phyloP scores from a whole-genome alignment of 2,797 vertebrate species.

The Lithobates pipiens region DNA sequence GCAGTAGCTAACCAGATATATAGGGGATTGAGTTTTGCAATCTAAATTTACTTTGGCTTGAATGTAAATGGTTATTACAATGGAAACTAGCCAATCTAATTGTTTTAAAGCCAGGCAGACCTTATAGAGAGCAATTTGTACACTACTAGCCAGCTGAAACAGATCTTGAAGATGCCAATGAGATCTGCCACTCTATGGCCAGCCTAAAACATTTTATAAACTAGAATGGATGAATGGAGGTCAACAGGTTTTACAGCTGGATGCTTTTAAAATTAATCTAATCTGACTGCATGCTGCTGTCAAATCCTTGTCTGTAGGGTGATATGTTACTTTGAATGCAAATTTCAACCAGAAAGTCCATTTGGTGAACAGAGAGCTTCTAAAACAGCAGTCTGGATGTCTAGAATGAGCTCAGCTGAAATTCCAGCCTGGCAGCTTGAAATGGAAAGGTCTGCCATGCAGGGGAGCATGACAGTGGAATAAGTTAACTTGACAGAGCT shows the following conservation, averaged over 20 bases:
- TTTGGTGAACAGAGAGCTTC: background rate
- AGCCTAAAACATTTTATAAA: background rate
- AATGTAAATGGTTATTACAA: no score
- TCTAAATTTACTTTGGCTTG: no score
- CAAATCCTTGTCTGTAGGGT: background rate
- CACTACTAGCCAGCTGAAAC: background rate
- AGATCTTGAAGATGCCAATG: background rate
- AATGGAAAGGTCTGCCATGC: slow-evolving; percentile 20
- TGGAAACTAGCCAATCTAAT: no score
- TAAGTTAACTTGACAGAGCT: slow-evolving; percentile 56
- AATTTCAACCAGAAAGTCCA: background rate
- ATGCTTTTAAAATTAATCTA: background rate
- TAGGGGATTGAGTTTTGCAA: no score
- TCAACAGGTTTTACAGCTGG: background rate
- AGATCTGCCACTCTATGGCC: background rate
- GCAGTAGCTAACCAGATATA: no score
- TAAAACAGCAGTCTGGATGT: background rate
- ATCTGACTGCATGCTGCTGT: background rate
- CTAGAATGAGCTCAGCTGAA: background rate
- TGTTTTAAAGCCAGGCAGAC: no score
- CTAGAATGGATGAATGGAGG: background rate
- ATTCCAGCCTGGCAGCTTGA: slow-evolving; percentile 7
- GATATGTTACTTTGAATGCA: background rate
- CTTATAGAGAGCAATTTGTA: background rate
- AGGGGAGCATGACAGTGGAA: slow-evolving; percentile 34